phyloP scores from a whole-genome alignment of 2,113 vertebrate genomes.

The Galbula dea region DNA sequence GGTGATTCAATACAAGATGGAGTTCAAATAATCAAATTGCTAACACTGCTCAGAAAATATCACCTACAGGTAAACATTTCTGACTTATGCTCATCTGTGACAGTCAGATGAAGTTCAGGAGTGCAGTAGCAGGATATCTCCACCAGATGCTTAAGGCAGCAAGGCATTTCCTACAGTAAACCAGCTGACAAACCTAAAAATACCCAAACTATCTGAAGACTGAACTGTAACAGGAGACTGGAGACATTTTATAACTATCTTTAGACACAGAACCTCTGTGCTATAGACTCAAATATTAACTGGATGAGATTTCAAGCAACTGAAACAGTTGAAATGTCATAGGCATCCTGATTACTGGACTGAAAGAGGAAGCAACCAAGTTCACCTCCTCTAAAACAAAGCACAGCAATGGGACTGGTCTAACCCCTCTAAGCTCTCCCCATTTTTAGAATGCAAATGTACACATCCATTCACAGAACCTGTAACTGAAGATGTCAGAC shows the following conservation, averaged over 20 bases:
- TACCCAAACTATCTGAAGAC: background rate
- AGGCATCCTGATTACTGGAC: background rate
- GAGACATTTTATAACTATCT: slow-evolving; percentile 13
- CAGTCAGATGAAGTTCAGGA: background rate
- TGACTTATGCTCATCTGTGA: background rate
- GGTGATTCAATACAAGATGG: fast-evolving
- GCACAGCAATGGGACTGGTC: background rate
- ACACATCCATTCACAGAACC: background rate
- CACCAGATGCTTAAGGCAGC: background rate
- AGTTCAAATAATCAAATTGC: background rate
- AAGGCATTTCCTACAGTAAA: background rate
- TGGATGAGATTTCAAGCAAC: slow-evolving; percentile 38
- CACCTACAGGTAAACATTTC: background rate
- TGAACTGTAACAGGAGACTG: slow-evolving; percentile 4
- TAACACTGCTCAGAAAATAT: background rate
- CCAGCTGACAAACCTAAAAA: slow-evolving; percentile 57
- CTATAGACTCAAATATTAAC: background rate
- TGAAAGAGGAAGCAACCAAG: background rate
- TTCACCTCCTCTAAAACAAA: background rate
- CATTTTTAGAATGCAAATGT: background rate
- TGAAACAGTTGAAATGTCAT: background rate
- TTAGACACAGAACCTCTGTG: slow-evolving; percentile 13
- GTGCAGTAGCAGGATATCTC: background rate
- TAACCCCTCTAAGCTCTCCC: background rate
- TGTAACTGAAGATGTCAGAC: background rate